phyloP scores from a whole-genome alignment of 2,113 vertebrate genomes.

The Nerophis ophidion region DNA sequence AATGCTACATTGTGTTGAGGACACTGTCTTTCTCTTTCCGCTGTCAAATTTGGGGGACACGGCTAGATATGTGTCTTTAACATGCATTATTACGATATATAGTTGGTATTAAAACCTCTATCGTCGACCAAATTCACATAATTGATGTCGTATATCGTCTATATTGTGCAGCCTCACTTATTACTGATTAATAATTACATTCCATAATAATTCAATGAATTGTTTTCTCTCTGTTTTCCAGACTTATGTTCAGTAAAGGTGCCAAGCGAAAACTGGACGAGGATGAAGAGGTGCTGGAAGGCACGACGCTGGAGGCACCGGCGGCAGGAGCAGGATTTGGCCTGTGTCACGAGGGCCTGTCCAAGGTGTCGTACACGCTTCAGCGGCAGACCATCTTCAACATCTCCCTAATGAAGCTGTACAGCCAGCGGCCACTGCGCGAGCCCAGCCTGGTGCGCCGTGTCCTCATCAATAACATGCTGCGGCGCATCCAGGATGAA shows the following conservation, averaged over 20 bases:
- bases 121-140: too few species aligned
- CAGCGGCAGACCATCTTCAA: constrained; percentile 99
- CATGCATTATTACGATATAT: too few species aligned
- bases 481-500: constrained; percentile 96
- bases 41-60: too few species aligned
- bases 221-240: constrained; percentile 54
- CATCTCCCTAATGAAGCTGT: constrained; percentile 99
- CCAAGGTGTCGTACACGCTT: constrained; percentile 97
- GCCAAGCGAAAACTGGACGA: constrained; percentile 98
- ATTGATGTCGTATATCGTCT: too few species aligned
- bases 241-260: constrained; percentile 99
- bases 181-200: too few species aligned
- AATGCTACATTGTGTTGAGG: too few species aligned
- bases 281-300: constrained; percentile 99
- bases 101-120: too few species aligned
- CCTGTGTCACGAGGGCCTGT: constrained; percentile 73
- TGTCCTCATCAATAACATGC: constrained; percentile 97
- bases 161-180: too few species aligned
- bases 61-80: too few species aligned
- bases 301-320: constrained; percentile 86
- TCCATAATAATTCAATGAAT: not conserved
- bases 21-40: too few species aligned
- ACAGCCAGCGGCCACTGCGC: constrained; percentile 86
- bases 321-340: constrained; percentile 49
- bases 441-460: constrained; percentile 95